Conservation (phyloP, 2,113 vertebrate genomes). For the Phocoena phocoena region DNA sequence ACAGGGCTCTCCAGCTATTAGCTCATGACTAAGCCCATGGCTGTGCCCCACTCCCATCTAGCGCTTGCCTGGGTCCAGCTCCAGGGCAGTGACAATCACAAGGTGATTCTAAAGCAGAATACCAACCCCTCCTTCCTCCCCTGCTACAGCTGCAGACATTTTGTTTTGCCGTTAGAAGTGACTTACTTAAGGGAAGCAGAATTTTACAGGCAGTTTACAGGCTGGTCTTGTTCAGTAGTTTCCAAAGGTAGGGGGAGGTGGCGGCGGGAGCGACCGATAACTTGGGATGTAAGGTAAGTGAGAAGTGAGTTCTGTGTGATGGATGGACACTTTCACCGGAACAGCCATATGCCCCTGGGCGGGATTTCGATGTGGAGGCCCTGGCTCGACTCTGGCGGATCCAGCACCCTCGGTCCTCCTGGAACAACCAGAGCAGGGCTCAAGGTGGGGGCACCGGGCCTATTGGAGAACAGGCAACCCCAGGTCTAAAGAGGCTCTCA, state of each 20-base stretch:
- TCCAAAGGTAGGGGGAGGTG: conserved; percentile 44
- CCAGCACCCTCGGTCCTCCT: not conserved
- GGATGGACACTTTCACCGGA: not conserved
- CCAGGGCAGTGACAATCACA: conserved; percentile 38
- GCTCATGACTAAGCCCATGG: not conserved
- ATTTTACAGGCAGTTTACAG: conserved; percentile 76
- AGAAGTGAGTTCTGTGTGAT: conserved; percentile 18
- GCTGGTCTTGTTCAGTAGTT: conserved; percentile 73
- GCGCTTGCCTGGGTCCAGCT: conserved; percentile 30
- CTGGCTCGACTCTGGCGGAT: not conserved
- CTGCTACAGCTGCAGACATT: conserved; percentile 70
- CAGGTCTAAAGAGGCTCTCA: not conserved
- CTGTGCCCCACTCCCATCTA: not conserved
- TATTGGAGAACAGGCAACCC: not conserved
- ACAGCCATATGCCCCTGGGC: not conserved
- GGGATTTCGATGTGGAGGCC: not conserved
- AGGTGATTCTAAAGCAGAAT: conserved; percentile 47
- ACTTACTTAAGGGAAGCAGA: conserved; percentile 72
- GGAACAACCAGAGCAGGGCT: not conserved
- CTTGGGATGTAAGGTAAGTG: conserved; percentile 40
- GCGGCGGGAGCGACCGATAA: not conserved
- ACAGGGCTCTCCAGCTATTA: not conserved
- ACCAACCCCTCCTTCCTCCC: conserved; percentile 16
- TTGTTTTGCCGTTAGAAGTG: conserved; percentile 71
- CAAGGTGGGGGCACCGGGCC: not conserved